phyloP scores from a whole-genome alignment of 2,888 invertebrate species.

The Dynastes grantii region DNA sequence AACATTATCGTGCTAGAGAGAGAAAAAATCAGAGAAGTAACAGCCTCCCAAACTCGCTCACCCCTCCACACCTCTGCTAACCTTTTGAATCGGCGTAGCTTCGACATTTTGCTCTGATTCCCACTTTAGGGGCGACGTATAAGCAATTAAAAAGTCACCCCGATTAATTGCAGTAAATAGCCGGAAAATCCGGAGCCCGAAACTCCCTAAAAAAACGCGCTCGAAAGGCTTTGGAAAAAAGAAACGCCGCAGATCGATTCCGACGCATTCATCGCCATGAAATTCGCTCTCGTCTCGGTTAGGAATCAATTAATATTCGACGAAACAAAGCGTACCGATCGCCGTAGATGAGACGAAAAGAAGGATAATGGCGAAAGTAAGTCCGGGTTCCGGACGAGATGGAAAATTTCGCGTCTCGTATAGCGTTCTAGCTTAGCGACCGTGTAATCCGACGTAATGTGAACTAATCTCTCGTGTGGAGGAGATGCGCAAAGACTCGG shows the following conservation, averaged over 20 bases:
- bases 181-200: slow-evolving; percentile 3
- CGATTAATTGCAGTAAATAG: slow-evolving; percentile 23
- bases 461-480: slow-evolving; percentile 64
- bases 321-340: too few relatives aligned
- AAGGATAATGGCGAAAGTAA: neutral
- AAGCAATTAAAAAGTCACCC: slow-evolving; percentile 18
- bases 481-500: slow-evolving; percentile 54
- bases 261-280: too few relatives aligned
- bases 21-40: neutral
- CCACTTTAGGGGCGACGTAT: slow-evolving; percentile 3
- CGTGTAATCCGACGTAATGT: slow-evolving; percentile 65
- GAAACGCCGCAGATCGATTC: too few relatives aligned
- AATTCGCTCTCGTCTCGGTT: too few relatives aligned
- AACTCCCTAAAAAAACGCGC: too few relatives aligned
- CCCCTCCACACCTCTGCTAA: neutral
- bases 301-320: too few relatives aligned
- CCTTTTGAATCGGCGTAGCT: neutral
- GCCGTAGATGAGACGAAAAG: neutral
- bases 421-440: slow-evolving; percentile 60
- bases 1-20: neutral
- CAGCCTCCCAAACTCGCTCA: neutral
- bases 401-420: slow-evolving; percentile 30
- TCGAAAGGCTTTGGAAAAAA: too few relatives aligned
- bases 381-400: neutral
- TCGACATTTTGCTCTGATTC: neutral